A percentile compares a stretch with the other conserved stretches of the same genome.
Evolutionary conservation across 2,888 invertebrate species (phyloP).

Genomic region (Drosophila hamatofila): DNA sequence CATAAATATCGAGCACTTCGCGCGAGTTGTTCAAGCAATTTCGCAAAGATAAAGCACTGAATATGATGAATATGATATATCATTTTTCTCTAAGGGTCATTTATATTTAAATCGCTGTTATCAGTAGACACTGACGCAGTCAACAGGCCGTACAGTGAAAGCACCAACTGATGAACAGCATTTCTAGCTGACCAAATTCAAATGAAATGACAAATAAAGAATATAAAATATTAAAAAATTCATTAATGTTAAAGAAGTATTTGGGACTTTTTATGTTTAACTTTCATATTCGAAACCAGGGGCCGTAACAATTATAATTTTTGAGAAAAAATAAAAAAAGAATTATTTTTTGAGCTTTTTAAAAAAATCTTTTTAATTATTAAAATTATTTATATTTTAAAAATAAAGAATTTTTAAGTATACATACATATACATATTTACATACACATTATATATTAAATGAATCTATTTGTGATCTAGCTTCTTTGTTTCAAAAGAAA

Average conservation of each 20-base stretch:
- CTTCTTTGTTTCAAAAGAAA: too few species aligned
- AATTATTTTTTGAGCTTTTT: too few species aligned
- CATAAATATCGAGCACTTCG: constrained; percentile 41
- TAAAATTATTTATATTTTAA: too few species aligned
- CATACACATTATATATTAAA: too few species aligned
- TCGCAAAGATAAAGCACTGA: constrained; percentile 1
- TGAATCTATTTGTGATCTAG: too few species aligned
- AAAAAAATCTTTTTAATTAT: too few species aligned
- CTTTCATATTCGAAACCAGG: neutral
- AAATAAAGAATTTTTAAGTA: too few species aligned
- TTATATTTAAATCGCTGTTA: constrained; percentile 2
- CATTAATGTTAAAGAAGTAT: neutral
- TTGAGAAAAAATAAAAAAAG: too few species aligned
- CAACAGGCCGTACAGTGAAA: neutral
- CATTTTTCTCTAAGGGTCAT: neutral
- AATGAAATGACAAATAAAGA: neutral
- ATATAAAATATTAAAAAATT: neutral
- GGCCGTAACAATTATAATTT: too few species aligned
- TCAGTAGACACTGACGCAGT: neutral
- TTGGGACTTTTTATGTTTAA: neutral
- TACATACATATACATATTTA: too few species aligned
- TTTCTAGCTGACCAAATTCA: neutral
- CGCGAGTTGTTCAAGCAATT: constrained; percentile 35
- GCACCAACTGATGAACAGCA: neutral
- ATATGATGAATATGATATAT: constrained; percentile 13